Conservation (phyloP, 1,140 invertebrate species). For the Vollenhovia emeryi region DNA sequence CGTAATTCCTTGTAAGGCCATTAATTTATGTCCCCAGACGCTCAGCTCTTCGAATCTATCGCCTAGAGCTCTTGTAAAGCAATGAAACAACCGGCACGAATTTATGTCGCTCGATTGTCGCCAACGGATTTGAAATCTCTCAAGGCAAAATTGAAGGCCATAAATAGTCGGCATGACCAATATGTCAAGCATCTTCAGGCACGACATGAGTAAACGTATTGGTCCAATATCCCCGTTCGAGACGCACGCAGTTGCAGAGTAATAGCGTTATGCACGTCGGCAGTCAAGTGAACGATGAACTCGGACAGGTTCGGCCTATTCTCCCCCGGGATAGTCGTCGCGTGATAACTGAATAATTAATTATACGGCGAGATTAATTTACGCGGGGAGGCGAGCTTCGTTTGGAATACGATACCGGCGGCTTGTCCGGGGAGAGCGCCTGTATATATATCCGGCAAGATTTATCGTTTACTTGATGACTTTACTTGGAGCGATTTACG, state of each 20-base stretch:
- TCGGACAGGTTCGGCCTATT: constrained; percentile 66
- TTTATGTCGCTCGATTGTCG: not conserved
- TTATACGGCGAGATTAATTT: constrained; percentile 78
- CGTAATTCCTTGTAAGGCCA: not conserved
- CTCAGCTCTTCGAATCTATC: not conserved
- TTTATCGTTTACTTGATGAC: constrained; percentile 73
- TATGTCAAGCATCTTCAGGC: constrained; percentile 59
- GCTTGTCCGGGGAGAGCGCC: constrained; percentile 41
- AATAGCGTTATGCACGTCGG: constrained; percentile 37
- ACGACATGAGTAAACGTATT: constrained; percentile 6
- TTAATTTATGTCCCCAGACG: not conserved
- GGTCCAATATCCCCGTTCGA: constrained; percentile 11
- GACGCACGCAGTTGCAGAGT: constrained; percentile 18
- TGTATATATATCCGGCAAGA: constrained; percentile 53
- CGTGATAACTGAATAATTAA: constrained; percentile 81
- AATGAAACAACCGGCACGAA: constrained; percentile 17
- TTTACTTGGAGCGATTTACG: constrained; percentile 69
- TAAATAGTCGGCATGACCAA: constrained; percentile 57
- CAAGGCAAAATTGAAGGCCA: constrained; percentile 31
- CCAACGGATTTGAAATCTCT: constrained; percentile 5
- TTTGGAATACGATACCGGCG: constrained; percentile 63
- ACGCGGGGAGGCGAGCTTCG: constrained; percentile 53
- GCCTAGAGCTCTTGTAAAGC: not conserved
- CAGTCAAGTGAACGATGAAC: constrained; percentile 70
- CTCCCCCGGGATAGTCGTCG: constrained; percentile 70